Conservation (phyloP, 2,113 vertebrate species). For the Tenebrosternarchus preto region DNA sequence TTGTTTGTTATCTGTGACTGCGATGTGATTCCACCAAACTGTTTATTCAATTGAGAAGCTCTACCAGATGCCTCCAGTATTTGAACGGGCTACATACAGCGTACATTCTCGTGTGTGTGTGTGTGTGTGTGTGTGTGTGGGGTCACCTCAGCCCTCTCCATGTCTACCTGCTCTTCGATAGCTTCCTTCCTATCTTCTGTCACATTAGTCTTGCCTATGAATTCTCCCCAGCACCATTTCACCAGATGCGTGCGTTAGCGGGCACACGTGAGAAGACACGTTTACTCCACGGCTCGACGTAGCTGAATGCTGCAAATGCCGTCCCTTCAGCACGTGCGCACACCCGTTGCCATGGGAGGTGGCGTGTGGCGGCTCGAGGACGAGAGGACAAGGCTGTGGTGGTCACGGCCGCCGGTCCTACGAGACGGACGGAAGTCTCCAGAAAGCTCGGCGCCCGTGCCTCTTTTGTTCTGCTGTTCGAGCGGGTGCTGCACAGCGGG, state of each 20-base stretch:
- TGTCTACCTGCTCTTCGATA: neutral
- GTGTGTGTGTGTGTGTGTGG: slow-evolving; percentile 5
- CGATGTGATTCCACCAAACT: slow-evolving; percentile 42
- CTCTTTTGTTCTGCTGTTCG: slow-evolving; percentile 59
- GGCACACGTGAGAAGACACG: neutral
- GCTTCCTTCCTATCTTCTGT: too few relatives aligned
- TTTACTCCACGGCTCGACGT: neutral
- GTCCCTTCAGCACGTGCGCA: slow-evolving; percentile 19
- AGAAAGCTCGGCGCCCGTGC: slow-evolving; percentile 52
- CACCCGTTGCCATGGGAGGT: neutral
- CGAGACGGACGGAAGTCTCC: slow-evolving; percentile 52
- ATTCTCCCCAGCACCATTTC: too few relatives aligned
- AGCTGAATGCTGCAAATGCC: slow-evolving; percentile 7
- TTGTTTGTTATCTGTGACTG: slow-evolving; percentile 50
- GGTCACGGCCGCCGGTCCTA: slow-evolving; percentile 36
- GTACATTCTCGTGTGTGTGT: slow-evolving; percentile 21
- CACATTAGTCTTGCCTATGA: too few relatives aligned
- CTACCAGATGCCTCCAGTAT: slow-evolving; percentile 40
- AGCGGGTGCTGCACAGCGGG: slow-evolving; percentile 26
- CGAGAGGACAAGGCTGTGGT: slow-evolving; percentile 20
- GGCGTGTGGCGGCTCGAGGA: slow-evolving; percentile 19
- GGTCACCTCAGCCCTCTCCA: neutral
- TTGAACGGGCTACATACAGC: neutral
- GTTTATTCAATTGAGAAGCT: slow-evolving; percentile 49
- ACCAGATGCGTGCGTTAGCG: neutral